phyloP scores from a whole-genome alignment of 2,888 invertebrate species.

The Chalcosyrphus nemorum region DNA sequence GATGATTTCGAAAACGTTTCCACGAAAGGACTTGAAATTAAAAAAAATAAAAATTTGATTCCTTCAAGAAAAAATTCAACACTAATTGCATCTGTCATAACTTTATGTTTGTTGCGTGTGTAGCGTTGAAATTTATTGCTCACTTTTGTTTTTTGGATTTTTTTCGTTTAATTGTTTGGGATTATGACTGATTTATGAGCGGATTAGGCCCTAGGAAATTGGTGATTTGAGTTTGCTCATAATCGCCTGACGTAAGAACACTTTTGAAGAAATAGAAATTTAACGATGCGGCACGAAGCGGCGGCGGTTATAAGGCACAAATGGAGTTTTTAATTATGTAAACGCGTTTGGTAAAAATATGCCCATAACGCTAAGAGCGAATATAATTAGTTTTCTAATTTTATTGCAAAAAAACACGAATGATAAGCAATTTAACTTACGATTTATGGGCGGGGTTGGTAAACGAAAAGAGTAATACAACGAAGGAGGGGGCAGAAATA shows the following conservation, averaged over 20 bases:
- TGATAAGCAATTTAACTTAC: too few species aligned
- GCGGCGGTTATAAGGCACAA: too few species aligned
- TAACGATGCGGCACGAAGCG: too few species aligned
- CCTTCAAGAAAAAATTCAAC: background rate
- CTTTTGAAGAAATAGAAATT: background rate
- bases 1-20: conserved; percentile 11
- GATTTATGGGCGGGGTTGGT: too few species aligned
- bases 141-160: background rate
- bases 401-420: too few species aligned
- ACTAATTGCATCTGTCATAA: conserved; percentile 29
- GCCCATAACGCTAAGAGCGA: too few species aligned
- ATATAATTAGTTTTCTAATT: too few species aligned
- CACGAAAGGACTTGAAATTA: conserved; percentile 25
- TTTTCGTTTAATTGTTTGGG: background rate
- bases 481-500: too few species aligned
- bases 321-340: too few species aligned
- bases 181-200: background rate
- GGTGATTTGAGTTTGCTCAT: background rate
- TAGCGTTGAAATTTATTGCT: background rate
- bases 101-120: background rate
- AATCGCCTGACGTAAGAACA: background rate
- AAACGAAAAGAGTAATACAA: too few species aligned
- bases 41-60: conserved; percentile 1
- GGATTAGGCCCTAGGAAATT: background rate
- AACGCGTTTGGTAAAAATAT: too few species aligned